Conservation (phyloP, 2,888 invertebrate genomes). For the Diploptera punctata region DNA sequence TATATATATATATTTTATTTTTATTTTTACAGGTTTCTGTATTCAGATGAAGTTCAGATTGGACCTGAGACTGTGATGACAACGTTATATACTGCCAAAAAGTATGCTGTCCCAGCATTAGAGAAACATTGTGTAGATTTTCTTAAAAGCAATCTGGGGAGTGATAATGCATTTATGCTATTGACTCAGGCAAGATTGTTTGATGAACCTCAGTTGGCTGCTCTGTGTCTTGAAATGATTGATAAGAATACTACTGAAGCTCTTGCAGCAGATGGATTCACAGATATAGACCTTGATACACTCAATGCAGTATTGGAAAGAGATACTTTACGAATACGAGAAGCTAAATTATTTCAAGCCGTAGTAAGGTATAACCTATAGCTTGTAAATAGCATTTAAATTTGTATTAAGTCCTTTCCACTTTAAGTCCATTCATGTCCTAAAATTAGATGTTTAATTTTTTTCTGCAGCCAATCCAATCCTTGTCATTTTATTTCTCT, state of each 20-base stretch:
- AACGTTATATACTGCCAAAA: slow-evolving; percentile 84
- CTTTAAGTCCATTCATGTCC: no score
- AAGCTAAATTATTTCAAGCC: slow-evolving; percentile 78
- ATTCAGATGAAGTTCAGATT: slow-evolving; percentile 83
- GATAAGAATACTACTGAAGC: slow-evolving; percentile 85
- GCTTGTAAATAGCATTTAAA: no score
- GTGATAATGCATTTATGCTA: slow-evolving; percentile 84
- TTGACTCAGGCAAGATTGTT: slow-evolving; percentile 80
- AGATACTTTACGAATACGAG: slow-evolving; percentile 79
- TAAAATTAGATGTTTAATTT: no score
- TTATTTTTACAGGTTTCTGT: slow-evolving; percentile 62
- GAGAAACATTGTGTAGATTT: slow-evolving; percentile 86
- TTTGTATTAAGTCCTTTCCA: no score
- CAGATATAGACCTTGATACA: slow-evolving; percentile 82
- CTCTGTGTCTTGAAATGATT: slow-evolving; percentile 80
- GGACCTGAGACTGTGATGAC: slow-evolving; percentile 88
- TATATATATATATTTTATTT: no score
- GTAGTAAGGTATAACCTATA: slow-evolving; percentile 61
- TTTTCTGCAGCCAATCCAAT: no score
- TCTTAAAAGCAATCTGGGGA: slow-evolving; percentile 72
- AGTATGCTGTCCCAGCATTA: slow-evolving; percentile 83
- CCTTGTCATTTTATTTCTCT: no score
- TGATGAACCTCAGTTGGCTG: slow-evolving; percentile 83
- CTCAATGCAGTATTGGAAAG: slow-evolving; percentile 77
- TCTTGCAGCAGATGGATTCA: slow-evolving; percentile 78